A percentile compares a stretch with the other conserved stretches of the same genome.
Conservation (phyloP, 2,888 invertebrate genomes). For the Candidula unifasciata region DNA sequence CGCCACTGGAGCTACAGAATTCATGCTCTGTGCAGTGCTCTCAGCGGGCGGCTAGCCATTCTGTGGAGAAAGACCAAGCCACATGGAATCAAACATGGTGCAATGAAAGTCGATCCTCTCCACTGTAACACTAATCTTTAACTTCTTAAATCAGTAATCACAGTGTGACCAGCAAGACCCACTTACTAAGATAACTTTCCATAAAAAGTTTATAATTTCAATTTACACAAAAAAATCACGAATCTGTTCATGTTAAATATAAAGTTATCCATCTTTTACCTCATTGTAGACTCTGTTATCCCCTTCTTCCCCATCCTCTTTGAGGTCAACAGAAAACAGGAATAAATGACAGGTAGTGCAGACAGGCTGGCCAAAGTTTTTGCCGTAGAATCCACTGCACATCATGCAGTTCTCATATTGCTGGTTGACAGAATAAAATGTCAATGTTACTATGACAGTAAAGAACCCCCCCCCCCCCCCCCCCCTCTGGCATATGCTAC, state of each 20-base stretch:
- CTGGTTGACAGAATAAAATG: slow-evolving; percentile 51
- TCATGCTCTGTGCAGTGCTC: no score
- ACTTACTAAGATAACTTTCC: background rate
- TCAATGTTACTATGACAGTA: slow-evolving; percentile 28
- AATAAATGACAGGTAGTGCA: slow-evolving; percentile 95
- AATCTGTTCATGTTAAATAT: background rate
- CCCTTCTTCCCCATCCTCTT: slow-evolving; percentile 72
- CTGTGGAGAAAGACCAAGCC: no score
- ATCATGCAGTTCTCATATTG: slow-evolving; percentile 87
- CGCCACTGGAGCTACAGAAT: no score
- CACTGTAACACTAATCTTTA: no score
- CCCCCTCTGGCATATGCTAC: no score
- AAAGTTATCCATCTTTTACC: background rate
- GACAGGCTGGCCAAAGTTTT: slow-evolving; percentile 92
- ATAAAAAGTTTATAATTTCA: background rate
- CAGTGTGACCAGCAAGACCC: background rate
- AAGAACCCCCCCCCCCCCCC: no score
- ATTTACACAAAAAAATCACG: background rate
- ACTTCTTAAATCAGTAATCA: no score
- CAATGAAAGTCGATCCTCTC: no score
- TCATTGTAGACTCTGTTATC: slow-evolving; percentile 60
- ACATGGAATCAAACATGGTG: no score
- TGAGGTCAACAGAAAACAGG: slow-evolving; percentile 87
- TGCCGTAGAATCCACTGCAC: slow-evolving; percentile 94
- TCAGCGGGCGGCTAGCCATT: no score